phyloP scores from a whole-genome alignment of 2,797 vertebrate genomes.

The Spinus pinus region DNA sequence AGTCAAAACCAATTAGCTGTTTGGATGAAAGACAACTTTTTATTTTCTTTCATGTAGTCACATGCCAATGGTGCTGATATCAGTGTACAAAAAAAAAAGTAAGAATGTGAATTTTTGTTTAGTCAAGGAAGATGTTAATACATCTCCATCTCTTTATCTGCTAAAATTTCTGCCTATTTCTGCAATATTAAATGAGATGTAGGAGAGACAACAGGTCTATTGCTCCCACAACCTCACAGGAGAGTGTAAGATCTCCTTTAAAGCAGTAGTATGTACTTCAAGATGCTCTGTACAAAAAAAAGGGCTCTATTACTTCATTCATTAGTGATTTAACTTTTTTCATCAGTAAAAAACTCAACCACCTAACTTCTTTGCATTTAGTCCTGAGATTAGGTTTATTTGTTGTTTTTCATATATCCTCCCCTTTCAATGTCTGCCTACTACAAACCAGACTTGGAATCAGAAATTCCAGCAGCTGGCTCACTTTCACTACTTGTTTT shows the following conservation, averaged over 20 bases:
- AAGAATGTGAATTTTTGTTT: background rate
- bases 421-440: background rate
- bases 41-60: background rate
- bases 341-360: background rate
- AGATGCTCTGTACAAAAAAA: background rate
- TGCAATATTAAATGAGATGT: background rate
- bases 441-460: background rate
- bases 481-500: slow-evolving; percentile 40
- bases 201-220: background rate
- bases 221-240: background rate
- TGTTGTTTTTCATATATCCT: background rate
- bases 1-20: background rate
- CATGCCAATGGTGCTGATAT: background rate
- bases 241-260: background rate
- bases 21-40: background rate
- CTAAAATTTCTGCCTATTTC: background rate
- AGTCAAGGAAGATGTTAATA: background rate
- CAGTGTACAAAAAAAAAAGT: background rate
- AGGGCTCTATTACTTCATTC: background rate
- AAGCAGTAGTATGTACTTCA: background rate
- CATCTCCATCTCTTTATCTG: background rate
- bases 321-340: background rate
- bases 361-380: background rate
- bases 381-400: background rate
- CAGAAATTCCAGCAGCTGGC: slow-evolving; percentile 47